Base-by-base conservation (phyloP, 2,113 vertebrate genomes). In the Halcyon senegalensis region DNA sequence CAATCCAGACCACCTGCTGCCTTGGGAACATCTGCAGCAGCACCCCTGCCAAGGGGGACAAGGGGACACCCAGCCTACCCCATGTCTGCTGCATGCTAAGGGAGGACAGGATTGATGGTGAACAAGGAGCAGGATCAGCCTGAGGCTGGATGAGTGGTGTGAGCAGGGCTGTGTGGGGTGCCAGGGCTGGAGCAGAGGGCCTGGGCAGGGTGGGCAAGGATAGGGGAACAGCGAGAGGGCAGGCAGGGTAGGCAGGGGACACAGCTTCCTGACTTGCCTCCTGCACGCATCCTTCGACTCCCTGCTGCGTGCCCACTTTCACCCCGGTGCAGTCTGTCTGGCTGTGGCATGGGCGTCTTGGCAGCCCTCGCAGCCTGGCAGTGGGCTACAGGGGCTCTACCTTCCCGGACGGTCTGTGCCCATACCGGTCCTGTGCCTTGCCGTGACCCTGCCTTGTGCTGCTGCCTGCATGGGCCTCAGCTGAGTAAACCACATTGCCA, bases 371-470 rank as follows among this genome's bases (percentile, higher is more conserved):
- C 41, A 66, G 68, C 76, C 91, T 1, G 1, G 25, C 23, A 25
- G 30, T 31, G 90, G 80, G 72, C 50, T 46, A 25, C 77, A 43
- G 78, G 51, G 62, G 27, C 88, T 0, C 0, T 77, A 59, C 41
- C 64, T 68, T 51, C 60, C 60, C 60, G 81, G 69, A 30, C 4
- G 0, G 31, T 53, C 62, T 70, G 59, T 85, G 56, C 31, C 70
- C 8, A 1, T 86, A 35, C 64, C 0, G 0, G 68, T 51, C 89
- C 93, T 1, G 95, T 96, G 95, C 96, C 95, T 97, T 96, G 94
- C 93, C 5, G 11, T 80, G 90, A 82, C 88, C 79, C 95, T 96
- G 97, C 95, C 97, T 97, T 97, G 77, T 55, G 62, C 88, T 96
- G 94, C 87, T 5, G 79, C 92, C 93, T 80, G 84, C 82, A 60